Evolutionary conservation across 2,888 invertebrate genomes (phyloP), one percentile per base, ranked within the genome.

Genomic region (Sesia bembeciformis): DNA sequence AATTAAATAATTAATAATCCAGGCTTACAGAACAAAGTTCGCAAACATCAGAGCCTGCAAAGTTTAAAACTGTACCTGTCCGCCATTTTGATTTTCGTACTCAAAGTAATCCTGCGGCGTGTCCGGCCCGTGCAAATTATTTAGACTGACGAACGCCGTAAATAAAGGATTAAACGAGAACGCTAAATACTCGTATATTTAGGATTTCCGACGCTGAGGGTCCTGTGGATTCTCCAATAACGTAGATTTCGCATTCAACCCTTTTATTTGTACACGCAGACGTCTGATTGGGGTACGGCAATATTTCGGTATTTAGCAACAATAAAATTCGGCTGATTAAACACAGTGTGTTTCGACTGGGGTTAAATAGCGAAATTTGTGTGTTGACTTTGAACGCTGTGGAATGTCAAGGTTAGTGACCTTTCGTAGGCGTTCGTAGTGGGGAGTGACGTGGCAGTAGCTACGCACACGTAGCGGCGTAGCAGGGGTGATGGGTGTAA

Each of bases 131-230:
- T 63, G 72, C 74, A 78, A 78, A 84, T 84, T 81, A 84, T 85
- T 84, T 82, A 78, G 67, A 74, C 74, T 75, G 78, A 76, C 76
- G 78, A 75, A 76, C 70, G 61, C 66, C 73, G 77, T 78, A 78
- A 81, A 82, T 81, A 80, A 74, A 68, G 79, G 81, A 80, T 81
- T 80, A 78, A 73, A 66, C 58, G 70, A 64, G 64, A 70, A 74
- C 68, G 74, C 75, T 79, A 75, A 83, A 83, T 75, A 71, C 72
- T 65, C 76, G 79, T 79, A 78, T 80, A 83, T 84, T 83, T 78
- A 74, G 79, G 76, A 74, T 79, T 80, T 59, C 72, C 60, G 60
- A 55, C 57, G 57, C 52, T 39, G 61, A 58, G 60, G 63, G 59
- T 62, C 62, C 65, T 66, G 60, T 62, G 62, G 23, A 23, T 23